These are phyloP conservation scores for Ptilonorhynchus violaceus DNA, from an alignment of 2,113 vertebrate species.

Conservation along the genomic window DNA sequence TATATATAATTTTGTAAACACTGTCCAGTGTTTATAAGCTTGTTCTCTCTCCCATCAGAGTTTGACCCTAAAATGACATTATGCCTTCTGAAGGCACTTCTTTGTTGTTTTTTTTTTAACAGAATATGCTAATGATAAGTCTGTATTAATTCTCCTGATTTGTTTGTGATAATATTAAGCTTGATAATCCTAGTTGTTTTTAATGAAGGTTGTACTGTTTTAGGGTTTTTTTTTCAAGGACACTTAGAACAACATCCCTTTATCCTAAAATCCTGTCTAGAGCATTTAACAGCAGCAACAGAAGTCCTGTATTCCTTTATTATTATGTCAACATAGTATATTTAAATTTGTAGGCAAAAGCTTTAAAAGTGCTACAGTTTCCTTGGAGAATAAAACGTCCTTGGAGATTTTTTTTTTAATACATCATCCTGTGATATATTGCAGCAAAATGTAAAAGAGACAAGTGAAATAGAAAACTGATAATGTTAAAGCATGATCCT, in stretches of 20 bases:
- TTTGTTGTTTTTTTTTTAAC: not conserved
- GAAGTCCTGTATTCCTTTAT: not conserved
- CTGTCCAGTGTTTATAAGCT: not conserved
- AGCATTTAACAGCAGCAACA: not conserved
- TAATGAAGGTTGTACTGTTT: not conserved
- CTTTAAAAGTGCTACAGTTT: not conserved
- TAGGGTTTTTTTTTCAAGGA: not conserved
- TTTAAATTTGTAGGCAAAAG: not conserved
- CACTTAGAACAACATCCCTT: not conserved
- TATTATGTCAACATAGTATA: not conserved
- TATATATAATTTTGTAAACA: not conserved
- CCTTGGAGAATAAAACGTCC: not conserved
- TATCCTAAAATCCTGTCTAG: not conserved
- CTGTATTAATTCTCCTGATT: not conserved
- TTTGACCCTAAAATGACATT: not conserved
- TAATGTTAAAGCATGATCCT: not conserved
- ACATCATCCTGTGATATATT: not conserved
- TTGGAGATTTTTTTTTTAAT: not conserved
- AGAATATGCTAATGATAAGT: not conserved
- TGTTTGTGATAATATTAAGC: not conserved
- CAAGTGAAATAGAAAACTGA: not conserved
- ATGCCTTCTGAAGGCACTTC: not conserved
- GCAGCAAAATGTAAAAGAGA: not conserved
- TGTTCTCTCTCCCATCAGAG: not conserved
- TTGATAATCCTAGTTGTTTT: not conserved